Evolutionary conservation across 1,140 invertebrate genomes (phyloP).

Genomic region (Adoxophyes honmai): DNA sequence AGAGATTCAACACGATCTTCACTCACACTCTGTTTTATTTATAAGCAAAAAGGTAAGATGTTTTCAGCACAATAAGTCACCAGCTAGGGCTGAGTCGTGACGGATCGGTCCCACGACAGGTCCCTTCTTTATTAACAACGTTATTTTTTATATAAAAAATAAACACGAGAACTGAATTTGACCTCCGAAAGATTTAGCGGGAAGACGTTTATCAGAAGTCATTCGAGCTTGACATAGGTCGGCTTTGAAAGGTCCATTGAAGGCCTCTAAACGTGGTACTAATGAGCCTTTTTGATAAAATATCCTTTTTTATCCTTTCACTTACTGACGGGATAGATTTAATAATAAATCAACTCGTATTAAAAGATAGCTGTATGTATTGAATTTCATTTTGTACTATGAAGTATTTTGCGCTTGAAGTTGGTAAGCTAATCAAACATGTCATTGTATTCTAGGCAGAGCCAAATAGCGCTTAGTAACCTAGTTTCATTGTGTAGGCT

Average conservation of each 20-base stretch:
- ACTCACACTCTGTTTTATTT: background rate
- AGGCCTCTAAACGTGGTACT: slow-evolving; percentile 1
- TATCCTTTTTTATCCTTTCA: slow-evolving; percentile 6
- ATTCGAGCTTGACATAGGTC: slow-evolving; percentile 20
- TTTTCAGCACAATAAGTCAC: slow-evolving; percentile 4
- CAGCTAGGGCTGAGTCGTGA: slow-evolving; percentile 1
- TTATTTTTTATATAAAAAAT: slow-evolving; percentile 1
- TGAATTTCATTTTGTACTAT: background rate
- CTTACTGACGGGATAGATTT: slow-evolving; percentile 1
- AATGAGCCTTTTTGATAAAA: slow-evolving; percentile 7
- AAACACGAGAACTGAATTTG: slow-evolving; percentile 5
- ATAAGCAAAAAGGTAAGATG: background rate
- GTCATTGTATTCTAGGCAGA: background rate
- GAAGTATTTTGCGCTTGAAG: background rate
- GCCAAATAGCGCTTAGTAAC: background rate
- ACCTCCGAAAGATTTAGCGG: slow-evolving; percentile 25
- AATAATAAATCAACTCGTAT: slow-evolving; percentile 2
- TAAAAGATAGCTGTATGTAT: background rate
- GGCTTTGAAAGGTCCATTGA: slow-evolving; percentile 18
- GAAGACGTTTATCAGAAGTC: slow-evolving; percentile 23
- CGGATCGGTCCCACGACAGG: background rate
- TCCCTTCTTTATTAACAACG: background rate
- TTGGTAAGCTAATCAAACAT: background rate
- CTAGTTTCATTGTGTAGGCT: background rate
- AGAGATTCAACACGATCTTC: slow-evolving; percentile 27